Base-by-base conservation (phyloP, 2,888 invertebrate genomes). In the Drosophila mimica region DNA sequence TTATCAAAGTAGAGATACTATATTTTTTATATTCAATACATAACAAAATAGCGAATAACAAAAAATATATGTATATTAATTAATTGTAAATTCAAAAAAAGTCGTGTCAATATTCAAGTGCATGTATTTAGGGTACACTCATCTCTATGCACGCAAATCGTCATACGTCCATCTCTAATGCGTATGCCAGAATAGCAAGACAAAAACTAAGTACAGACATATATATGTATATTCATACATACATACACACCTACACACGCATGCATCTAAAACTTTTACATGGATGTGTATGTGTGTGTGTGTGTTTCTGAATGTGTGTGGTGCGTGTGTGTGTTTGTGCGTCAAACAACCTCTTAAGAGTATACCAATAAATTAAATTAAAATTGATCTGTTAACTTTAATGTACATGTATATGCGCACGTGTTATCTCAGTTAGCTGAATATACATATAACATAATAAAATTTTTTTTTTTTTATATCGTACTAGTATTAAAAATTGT, bases 291-390 rank as follows among this genome's bases (percentile, higher is more conserved):
- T 5, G 8, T 28, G 11, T 40, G 4, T 11, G 3, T 48, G 43
- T 33, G 11, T 15, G 15, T 25, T 7, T 36, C 5, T 38, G 4
- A 9, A 4, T 36, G 43, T 28, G n/a, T 11, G 4, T 34, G 8
- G 8, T 15, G n/a, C 17, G 34, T n/a, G 20, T 25, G 13, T 36
- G 28, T 40, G 13, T 9, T 7, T 48, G 46, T 28, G 15, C 20
- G 15, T 13, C 25, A 13, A 25, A 46, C 46, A 62, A 61, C 40
- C 52, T 36, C 52, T 15, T 20, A 48, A 48, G 38, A 38, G 20
- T 48, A 54, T 49, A 49, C 15, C 20, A 13, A 56, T 67, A 40
- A 67, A 63, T 40, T 20, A 33, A 63, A 38, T 49, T 40, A 20
- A 25, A 31, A 8, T 31, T 8, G 3, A 11, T 38, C n/a, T 13